phyloP scores from a whole-genome alignment of 2,888 invertebrate species.

The Ischnura elegans region DNA sequence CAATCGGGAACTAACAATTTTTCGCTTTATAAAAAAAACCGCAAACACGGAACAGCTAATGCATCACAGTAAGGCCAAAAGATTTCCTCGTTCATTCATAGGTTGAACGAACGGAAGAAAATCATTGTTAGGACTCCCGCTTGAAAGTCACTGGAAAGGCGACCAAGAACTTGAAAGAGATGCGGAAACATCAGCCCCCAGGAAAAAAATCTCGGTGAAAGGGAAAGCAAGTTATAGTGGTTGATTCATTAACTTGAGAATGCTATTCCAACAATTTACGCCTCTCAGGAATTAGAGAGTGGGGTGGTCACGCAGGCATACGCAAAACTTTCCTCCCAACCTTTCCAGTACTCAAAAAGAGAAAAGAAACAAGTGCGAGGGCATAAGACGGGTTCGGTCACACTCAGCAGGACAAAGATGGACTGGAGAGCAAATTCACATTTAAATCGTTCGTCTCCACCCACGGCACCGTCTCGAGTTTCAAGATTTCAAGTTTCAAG shows the following conservation, averaged over 20 bases:
- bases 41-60: too few species aligned
- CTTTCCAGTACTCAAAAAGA: constrained; percentile 44
- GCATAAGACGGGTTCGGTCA: constrained; percentile 60
- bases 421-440: not conserved
- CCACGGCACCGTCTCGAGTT: not conserved
- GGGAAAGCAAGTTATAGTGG: constrained; percentile 3
- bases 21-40: too few species aligned
- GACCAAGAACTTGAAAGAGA: constrained; percentile 43
- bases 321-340: constrained; percentile 35
- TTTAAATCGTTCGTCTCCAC: constrained; percentile 20
- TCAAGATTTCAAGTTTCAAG: not conserved
- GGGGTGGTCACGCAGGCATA: constrained; percentile 46
- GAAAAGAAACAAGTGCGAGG: constrained; percentile 45
- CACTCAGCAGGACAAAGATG: constrained; percentile 36
- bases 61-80: too few species aligned
- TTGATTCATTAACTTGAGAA: constrained; percentile 28
- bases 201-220: constrained; percentile 33
- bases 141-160: not conserved
- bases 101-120: not conserved
- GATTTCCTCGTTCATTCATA: too few species aligned
- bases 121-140: not conserved
- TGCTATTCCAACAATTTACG: constrained; percentile 8
- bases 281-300: constrained; percentile 48
- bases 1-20: too few species aligned
- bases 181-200: not conserved